Evolutionary conservation across 2,888 invertebrate genomes (phyloP), one percentile per base, ranked within the genome.

Genomic region (Panopea generosa): DNA sequence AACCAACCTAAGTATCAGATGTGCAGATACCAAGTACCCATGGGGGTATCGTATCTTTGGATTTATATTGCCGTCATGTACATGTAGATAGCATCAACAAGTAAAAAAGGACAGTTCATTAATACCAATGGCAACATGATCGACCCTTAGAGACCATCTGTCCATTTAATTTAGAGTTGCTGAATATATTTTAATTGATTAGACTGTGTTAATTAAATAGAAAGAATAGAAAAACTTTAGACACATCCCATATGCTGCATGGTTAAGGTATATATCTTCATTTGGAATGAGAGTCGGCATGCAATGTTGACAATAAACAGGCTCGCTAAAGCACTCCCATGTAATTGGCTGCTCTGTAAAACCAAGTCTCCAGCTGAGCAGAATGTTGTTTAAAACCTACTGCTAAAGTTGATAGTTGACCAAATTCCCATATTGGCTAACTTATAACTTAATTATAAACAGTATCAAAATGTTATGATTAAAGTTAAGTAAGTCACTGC

Each of bases 131-230:
- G 22, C n/a, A 27, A 53, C n/a, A 27, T 2, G 3, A 27, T 24
- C 53, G 24, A 53, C 26, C 53, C 27, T 27, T 53, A n/a, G 29
- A 27, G 27, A 53, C 53, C 7, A 16, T 9, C 2, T 14, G 26
- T 26, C 53, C 29, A 27, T 27, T 53, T 29, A 26, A 53, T 53
- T 53, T 26, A 16, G 27, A 53, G 53, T 24, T 7, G 24, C 7
- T 24, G 24, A 27, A 56, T 29, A 33, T 43, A 18, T 29, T 65
- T 27, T 65, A 65, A 65, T 65, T 63, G 53, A 63, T 63, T 63
- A 63, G 53, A 11, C 26, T 63, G 45, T 63, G 20, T 43, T 53
- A 63, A 63, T 53, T 63, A 61, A 45, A 26, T 50, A 50, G 61
- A 61, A 24, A 61, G 61, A n/a, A 38, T 57, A 2, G 29, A 20